Percentiles rank a stretch among this genome's conserved stretches.
These are phyloP conservation scores for Gryllus bimaculatus DNA, from an alignment of 1,140 invertebrate species.

Conservation along the genomic window DNA sequence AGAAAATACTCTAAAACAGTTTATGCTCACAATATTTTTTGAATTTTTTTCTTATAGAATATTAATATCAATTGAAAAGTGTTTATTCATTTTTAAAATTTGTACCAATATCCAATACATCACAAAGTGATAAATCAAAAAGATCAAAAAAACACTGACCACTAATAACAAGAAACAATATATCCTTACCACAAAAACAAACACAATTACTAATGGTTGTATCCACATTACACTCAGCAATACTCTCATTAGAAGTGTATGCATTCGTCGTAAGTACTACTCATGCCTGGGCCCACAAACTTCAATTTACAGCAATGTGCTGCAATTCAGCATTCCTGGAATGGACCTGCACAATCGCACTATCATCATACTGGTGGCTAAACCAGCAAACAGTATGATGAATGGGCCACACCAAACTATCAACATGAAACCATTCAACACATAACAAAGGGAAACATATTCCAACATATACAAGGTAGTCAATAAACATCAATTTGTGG, in stretches of 20 bases:
- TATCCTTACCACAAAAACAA: constrained; percentile 1
- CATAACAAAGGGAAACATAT: not conserved
- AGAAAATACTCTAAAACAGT: constrained; percentile 20
- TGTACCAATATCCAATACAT: constrained; percentile 14
- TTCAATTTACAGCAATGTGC: not conserved
- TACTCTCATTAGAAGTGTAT: not conserved
- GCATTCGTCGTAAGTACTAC: not conserved
- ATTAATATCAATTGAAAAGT: constrained; percentile 18
- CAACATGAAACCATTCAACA: not conserved
- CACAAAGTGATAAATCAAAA: constrained; percentile 10
- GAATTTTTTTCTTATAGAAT: constrained; percentile 10
- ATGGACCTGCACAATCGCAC: not conserved
- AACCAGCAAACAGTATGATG: not conserved
- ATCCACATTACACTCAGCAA: not conserved
- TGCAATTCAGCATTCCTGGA: not conserved
- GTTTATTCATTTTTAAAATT: constrained; percentile 11
- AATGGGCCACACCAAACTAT: not conserved
- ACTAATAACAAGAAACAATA: constrained; percentile 18
- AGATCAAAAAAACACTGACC: constrained; percentile 13
- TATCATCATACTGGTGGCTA: not conserved
- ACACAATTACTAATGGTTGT: constrained; percentile 5
- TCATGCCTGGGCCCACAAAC: not conserved
- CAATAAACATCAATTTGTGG: not conserved
- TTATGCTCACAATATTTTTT: constrained; percentile 18
- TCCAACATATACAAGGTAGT: not conserved